Percentiles rank a stretch among this genome's conserved stretches.
Conservation (phyloP, 2,888 invertebrate genomes). For the Ischnus inquisitorius region DNA sequence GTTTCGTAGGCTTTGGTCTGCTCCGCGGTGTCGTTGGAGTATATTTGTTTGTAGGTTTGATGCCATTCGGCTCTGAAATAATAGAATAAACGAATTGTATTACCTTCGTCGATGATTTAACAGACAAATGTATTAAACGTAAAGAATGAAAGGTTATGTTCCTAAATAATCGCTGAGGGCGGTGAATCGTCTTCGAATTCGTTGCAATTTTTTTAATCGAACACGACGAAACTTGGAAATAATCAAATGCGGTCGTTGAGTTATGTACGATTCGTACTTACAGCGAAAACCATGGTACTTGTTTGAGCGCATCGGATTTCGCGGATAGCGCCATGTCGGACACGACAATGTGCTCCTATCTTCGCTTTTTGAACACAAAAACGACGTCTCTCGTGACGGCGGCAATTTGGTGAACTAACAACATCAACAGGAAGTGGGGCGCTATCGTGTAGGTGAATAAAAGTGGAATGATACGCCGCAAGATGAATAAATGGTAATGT, state of each 20-base stretch:
- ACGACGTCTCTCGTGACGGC: too few species aligned
- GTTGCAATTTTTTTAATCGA: neutral
- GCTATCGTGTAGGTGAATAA: too few species aligned
- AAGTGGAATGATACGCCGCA: too few species aligned
- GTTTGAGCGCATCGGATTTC: conserved; percentile 74
- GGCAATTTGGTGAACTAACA: neutral
- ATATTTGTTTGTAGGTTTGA: conserved; percentile 80
- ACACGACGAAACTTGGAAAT: neutral
- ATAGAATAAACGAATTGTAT: neutral
- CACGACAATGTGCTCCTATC: neutral
- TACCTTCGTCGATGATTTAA: neutral
- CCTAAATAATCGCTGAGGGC: neutral
- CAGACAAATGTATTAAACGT: neutral
- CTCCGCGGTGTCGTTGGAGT: conserved; percentile 78
- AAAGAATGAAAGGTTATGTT: neutral
- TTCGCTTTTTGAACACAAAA: too few species aligned
- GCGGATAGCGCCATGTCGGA: conserved; percentile 75
- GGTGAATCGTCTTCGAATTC: neutral
- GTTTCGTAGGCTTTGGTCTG: conserved; percentile 80
- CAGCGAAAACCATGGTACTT: conserved; percentile 81
- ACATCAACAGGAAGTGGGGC: conserved; percentile 6
- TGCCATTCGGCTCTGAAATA: conserved; percentile 81
- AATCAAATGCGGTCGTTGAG: neutral
- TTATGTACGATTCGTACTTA: conserved; percentile 73
- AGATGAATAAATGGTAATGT: neutral